Percentiles rank a stretch among this genome's conserved stretches.
Conservation (phyloP, 2,888 invertebrate species). For the Octodonta nipae region DNA sequence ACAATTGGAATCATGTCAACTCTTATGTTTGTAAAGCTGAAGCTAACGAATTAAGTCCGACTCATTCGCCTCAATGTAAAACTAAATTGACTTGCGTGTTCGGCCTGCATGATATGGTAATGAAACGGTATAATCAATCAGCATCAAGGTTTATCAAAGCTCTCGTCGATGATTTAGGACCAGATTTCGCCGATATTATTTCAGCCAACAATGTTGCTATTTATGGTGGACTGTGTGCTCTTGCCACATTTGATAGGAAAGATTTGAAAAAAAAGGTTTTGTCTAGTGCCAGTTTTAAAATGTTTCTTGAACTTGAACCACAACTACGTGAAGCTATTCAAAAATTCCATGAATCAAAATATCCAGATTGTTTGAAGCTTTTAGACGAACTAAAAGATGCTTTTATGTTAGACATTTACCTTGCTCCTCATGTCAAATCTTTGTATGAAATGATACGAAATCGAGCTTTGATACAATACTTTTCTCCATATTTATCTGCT, state of each 20-base stretch:
- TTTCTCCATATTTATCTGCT: constrained; percentile 88
- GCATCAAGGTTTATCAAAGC: constrained; percentile 78
- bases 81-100: constrained; percentile 89
- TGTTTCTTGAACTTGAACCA: constrained; percentile 94
- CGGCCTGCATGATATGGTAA: constrained; percentile 85
- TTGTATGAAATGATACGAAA: constrained; percentile 92
- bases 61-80: constrained; percentile 58
- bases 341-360: constrained; percentile 96
- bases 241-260: constrained; percentile 90
- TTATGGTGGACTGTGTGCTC: constrained; percentile 91
- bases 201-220: constrained; percentile 92
- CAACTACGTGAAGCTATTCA: constrained; percentile 92
- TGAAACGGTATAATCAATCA: constrained; percentile 88
- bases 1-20: constrained; percentile 95
- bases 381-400: constrained; percentile 92
- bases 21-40: constrained; percentile 96
- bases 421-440: constrained; percentile 85
- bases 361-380: constrained; percentile 85
- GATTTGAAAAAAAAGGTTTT: constrained; percentile 90
- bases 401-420: constrained; percentile 89
- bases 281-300: constrained; percentile 86
- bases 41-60: constrained; percentile 67
- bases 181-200: constrained; percentile 91
- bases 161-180: constrained; percentile 89
- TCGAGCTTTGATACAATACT: constrained; percentile 75